A percentile compares a stretch with the other conserved stretches of the same genome.
Conservation (phyloP, 2,888 invertebrate genomes). For the Cheilosia impressa region DNA sequence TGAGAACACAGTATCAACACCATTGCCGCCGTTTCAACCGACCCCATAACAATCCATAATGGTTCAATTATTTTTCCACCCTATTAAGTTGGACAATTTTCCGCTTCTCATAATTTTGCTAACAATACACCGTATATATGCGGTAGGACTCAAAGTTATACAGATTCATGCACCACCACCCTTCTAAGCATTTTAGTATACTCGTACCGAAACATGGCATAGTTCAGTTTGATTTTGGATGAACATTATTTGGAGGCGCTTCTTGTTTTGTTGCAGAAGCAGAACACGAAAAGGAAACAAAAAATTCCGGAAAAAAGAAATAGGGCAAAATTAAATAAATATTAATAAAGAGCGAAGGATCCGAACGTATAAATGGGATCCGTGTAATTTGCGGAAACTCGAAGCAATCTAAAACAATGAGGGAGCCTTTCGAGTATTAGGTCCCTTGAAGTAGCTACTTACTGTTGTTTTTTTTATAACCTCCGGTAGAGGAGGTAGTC, state of each 20-base stretch:
- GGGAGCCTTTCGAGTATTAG: slow-evolving; percentile 1
- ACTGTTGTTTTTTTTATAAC: slow-evolving; percentile 21
- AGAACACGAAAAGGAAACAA: slow-evolving; percentile 3
- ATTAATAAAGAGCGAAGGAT: slow-evolving; percentile 45
- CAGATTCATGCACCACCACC: neutral
- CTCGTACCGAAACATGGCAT: neutral
- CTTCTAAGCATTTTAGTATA: slow-evolving; percentile 15
- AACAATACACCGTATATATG: neutral
- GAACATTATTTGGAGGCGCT: slow-evolving; percentile 39
- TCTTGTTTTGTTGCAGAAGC: slow-evolving; percentile 9
- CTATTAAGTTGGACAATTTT: slow-evolving; percentile 87
- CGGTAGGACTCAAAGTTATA: slow-evolving; percentile 12
- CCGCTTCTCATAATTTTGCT: slow-evolving; percentile 69
- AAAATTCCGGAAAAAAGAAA: slow-evolving; percentile 24
- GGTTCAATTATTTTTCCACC: slow-evolving; percentile 92
- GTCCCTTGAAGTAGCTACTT: slow-evolving; percentile 30
- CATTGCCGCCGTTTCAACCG: slow-evolving; percentile 12
- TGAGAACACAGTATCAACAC: slow-evolving; percentile 28
- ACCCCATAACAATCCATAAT: slow-evolving; percentile 78
- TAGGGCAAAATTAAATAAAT: slow-evolving; percentile 60
- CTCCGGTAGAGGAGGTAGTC: neutral
- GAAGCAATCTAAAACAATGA: slow-evolving; percentile 72
- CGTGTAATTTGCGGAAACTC: slow-evolving; percentile 64
- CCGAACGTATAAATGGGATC: slow-evolving; percentile 15
- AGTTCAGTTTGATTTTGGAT: slow-evolving; percentile 8